Conservation (phyloP, 2,888 invertebrate species). For the Patella depressa region DNA sequence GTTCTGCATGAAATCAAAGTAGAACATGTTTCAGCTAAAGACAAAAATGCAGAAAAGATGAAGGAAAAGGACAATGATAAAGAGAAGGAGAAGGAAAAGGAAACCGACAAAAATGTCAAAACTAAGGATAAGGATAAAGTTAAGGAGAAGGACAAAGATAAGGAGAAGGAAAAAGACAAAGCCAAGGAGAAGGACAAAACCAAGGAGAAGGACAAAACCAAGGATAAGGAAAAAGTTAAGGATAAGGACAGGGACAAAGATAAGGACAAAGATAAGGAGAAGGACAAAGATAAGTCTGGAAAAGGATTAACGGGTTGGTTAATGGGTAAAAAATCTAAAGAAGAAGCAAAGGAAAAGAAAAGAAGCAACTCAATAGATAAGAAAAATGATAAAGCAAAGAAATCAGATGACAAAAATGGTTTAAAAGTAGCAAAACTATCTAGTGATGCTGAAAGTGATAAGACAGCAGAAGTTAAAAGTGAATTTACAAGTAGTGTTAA, state of each 20-base stretch:
- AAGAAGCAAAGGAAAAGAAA: not conserved
- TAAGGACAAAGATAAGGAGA: not conserved
- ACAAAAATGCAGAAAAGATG: not conserved
- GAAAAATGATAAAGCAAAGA: not conserved
- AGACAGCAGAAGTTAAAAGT: no score
- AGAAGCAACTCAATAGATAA: not conserved
- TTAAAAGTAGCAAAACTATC: not conserved
- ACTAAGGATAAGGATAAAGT: not conserved
- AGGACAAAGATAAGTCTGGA: not conserved
- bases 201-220: not conserved
- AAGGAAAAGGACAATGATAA: not conserved
- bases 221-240: not conserved
- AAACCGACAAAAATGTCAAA: not conserved
- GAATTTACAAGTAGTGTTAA: conserved; percentile 9
- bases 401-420: conserved; percentile 5
- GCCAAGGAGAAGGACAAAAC: not conserved
- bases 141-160: not conserved
- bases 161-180: not conserved
- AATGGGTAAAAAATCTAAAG: not conserved
- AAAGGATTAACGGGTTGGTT: not conserved
- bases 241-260: not conserved
- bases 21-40: not conserved
- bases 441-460: not conserved
- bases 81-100: not conserved
- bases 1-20: not conserved